Evolutionary conservation across 2,797 vertebrate genomes (phyloP), one percentile per base, ranked within the genome.

Genomic region (Spinibarbus caldwelli): DNA sequence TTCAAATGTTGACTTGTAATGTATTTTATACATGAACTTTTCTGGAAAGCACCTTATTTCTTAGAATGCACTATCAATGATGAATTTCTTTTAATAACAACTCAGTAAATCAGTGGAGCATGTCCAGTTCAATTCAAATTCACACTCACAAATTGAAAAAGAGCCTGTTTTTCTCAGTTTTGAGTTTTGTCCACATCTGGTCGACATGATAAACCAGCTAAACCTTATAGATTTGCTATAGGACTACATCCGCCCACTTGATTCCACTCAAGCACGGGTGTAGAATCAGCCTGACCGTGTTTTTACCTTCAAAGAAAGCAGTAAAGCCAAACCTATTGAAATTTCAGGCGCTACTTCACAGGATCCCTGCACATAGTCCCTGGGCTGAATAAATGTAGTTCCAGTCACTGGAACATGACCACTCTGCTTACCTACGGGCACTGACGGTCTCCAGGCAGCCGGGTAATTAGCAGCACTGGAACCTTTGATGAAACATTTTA

Each of bases 401-500:
- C 59, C 72, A 87, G 85, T 49, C 59, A 85, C 75, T 31, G 38
- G 26, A 64, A 75, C 78, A 67, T 89, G 85, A 88, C 80, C 89
- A 70, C 52, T 87, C 76, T 43, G 80, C 73, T 67, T 66, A 82
- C 75, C 88, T 23, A 62, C 80, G 83, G 89, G 89, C 76, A 83
- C 82, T 88, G 89, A 83, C 86, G 81, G 73, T 92, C 86, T 88
- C 71, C 72, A 84, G 83, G 75, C 81, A 83, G 87, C 89, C 84
- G 87, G 26, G 90, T 92, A 92, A 93, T 93, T 93, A 93, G 85
- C 73, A 90, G 87, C 86, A 83, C 85, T 86, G 73, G 43, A 93
- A 87, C 90, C 90, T 92, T 88, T 91, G 89, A 88, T 86, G 81
- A 86, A 67, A n/a, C 75, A 91, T 91, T 91, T 80, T 85, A 89